These are phyloP conservation scores for Chlorops oryzae DNA, from an alignment of 1,140 invertebrate genomes.

Conservation along the genomic window DNA sequence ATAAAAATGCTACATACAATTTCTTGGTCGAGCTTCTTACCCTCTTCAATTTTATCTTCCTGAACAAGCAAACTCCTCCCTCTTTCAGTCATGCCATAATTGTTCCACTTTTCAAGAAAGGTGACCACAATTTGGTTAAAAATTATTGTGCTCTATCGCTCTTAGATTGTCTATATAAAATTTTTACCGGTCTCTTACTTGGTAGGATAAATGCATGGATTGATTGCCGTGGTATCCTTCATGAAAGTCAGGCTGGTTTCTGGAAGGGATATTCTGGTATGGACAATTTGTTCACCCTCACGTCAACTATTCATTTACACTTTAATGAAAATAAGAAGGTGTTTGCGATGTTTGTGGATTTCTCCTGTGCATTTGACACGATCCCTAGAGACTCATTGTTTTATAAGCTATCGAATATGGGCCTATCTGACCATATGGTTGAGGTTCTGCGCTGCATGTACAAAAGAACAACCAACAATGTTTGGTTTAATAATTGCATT, in stretches of 20 bases:
- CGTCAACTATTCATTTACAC: background rate
- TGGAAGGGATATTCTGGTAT: too few relatives aligned
- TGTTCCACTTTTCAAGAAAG: too few relatives aligned
- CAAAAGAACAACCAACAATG: too few relatives aligned
- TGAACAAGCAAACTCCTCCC: too few relatives aligned
- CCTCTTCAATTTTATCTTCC: background rate
- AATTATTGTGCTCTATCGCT: too few relatives aligned
- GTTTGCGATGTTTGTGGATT: background rate
- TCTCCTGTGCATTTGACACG: too few relatives aligned
- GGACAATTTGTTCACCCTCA: background rate
- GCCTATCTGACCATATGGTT: too few relatives aligned
- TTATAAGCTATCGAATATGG: too few relatives aligned
- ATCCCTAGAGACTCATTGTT: too few relatives aligned
- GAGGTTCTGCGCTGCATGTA: too few relatives aligned
- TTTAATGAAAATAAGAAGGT: background rate
- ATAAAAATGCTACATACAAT: background rate
- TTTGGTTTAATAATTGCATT: too few relatives aligned
- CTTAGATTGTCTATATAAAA: background rate
- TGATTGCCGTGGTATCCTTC: background rate
- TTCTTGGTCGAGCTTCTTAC: background rate
- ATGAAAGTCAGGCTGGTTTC: background rate
- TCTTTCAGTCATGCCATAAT: too few relatives aligned
- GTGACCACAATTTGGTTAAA: background rate
- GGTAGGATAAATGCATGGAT: background rate
- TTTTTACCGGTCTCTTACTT: background rate